Conservation (phyloP, 2,797 vertebrate species). For the Allobates femoralis region DNA sequence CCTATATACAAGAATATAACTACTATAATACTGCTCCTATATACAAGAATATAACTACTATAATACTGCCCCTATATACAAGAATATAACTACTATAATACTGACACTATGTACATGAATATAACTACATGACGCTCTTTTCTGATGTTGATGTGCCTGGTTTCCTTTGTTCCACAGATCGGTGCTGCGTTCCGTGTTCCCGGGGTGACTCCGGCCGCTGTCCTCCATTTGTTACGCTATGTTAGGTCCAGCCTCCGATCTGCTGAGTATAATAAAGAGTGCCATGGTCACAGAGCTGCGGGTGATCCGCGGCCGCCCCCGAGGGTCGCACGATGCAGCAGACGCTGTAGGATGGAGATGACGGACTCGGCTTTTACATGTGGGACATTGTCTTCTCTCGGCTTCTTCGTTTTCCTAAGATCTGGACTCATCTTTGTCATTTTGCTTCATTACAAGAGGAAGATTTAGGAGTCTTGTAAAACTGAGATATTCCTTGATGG, state of each 20-base stretch:
- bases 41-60: neutral
- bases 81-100: constrained; percentile 4
- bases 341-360: neutral
- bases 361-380: neutral
- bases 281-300: no score
- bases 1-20: no score
- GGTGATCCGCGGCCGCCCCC: neutral
- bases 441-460: no score
- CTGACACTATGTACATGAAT: neutral
- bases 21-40: no score
- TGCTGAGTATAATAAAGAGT: neutral
- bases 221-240: constrained; percentile 85
- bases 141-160: neutral
- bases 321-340: neutral
- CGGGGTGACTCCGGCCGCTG: constrained; percentile 91
- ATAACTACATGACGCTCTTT: neutral
- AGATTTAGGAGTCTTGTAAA: no score
- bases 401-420: neutral
- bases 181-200: constrained; percentile 90
- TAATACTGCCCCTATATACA: neutral
- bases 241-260: constrained; percentile 70
- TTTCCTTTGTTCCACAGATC: constrained; percentile 75
- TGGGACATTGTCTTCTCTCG: neutral
- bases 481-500: no score
- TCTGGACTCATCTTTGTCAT: neutral